Evolutionary conservation across 2,888 invertebrate species (phyloP).

Genomic region (Drosophila bunnanda): DNA sequence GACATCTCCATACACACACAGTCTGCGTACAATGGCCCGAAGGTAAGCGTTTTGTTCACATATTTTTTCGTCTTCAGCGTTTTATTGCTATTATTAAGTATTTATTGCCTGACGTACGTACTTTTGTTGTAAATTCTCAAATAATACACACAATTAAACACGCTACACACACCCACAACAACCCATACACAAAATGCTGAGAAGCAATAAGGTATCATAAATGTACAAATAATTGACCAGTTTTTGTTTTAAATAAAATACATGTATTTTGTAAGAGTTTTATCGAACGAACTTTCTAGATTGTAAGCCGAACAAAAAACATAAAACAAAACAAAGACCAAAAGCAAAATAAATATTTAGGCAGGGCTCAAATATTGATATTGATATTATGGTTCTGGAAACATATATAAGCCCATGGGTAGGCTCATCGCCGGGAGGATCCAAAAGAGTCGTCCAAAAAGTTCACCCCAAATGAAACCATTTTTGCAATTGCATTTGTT

Average conservation of each 20-base stretch:
- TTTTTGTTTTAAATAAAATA: conserved; percentile 39
- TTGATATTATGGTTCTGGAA: conserved; percentile 3
- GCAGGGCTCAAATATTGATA: conserved; percentile 33
- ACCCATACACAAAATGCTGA: conserved; percentile 16
- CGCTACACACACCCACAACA: conserved; percentile 14
- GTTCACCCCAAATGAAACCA: conserved; percentile 44
- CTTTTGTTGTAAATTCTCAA: conserved; percentile 66
- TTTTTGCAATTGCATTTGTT: conserved; percentile 45
- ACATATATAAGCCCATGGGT: conserved; percentile 20
- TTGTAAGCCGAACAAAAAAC: conserved; percentile 29
- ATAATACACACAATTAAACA: conserved; percentile 44
- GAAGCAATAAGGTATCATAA: conserved; percentile 51
- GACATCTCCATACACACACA: conserved; percentile 81
- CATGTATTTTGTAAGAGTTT: conserved; percentile 44
- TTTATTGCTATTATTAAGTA: conserved; percentile 71
- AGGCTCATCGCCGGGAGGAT: conserved; percentile 45
- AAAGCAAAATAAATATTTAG: conserved; percentile 34
- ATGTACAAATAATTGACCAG: conserved; percentile 45
- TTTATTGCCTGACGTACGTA: conserved; percentile 75
- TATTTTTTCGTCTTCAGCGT: conserved; percentile 22
- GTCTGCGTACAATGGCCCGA: conserved; percentile 97
- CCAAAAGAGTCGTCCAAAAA: conserved; percentile 21
- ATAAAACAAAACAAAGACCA: conserved; percentile 10
- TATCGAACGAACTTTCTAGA: conserved; percentile 29
- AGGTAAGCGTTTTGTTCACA: conserved; percentile 87